Percentiles rank a stretch among this genome's conserved stretches.
Conservation (phyloP, 1,140 invertebrate genomes). For the Coenobita brevimanus region DNA sequence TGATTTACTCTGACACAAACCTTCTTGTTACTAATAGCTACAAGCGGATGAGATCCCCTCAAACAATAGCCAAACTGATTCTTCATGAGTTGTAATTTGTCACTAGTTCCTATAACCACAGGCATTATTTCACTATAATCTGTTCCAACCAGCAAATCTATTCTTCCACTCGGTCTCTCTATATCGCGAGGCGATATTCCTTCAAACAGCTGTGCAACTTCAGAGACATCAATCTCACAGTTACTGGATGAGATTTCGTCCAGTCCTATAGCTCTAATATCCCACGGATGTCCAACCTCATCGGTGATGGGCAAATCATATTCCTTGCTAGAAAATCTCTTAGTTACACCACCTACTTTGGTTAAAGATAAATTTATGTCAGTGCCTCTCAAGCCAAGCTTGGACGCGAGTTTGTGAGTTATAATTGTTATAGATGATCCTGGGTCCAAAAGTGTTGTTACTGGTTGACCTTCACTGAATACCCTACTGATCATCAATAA, state of each 20-base stretch:
- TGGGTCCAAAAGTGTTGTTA: background rate
- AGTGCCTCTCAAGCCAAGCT: background rate
- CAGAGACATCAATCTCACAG: background rate
- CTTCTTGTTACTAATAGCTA: background rate
- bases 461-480: background rate
- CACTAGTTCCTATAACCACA: background rate
- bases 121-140: background rate
- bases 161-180: background rate
- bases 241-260: background rate
- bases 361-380: slow-evolving; percentile 3
- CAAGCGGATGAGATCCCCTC: background rate
- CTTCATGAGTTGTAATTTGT: background rate
- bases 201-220: background rate
- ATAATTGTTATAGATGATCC: slow-evolving; percentile 10
- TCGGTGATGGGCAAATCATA: background rate
- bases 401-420: background rate
- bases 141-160: background rate
- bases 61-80: slow-evolving; percentile 11
- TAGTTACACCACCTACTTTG: background rate
- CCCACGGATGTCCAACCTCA: background rate
- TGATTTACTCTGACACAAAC: slow-evolving; percentile 6
- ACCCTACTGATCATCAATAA: background rate
- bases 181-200: background rate
- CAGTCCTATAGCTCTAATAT: background rate
- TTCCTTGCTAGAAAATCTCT: background rate